Evolutionary conservation across 1,140 invertebrate species (phyloP).

Genomic region (Diabrotica undecimpunctata): DNA sequence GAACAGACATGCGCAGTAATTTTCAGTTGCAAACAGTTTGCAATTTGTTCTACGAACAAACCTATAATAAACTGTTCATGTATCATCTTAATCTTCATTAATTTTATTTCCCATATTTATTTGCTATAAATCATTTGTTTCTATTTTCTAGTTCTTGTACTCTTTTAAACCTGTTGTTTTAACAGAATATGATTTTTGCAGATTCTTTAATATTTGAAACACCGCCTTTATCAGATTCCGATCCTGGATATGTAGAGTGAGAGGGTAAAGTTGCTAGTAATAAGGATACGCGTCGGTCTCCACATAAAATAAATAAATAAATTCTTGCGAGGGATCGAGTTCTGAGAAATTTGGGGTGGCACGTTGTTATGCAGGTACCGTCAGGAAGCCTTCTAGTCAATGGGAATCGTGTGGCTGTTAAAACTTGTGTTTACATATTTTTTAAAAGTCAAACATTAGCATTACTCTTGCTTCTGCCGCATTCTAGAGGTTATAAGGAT

Average conservation of each 20-base stretch:
- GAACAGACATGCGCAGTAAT: too few relatives aligned
- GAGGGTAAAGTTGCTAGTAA: not conserved
- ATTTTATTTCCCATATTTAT: too few relatives aligned
- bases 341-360: constrained; percentile 15
- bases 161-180: too few relatives aligned
- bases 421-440: constrained; percentile 11
- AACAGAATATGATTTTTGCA: too few relatives aligned
- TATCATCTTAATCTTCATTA: too few relatives aligned
- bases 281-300: constrained; percentile 1
- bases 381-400: constrained; percentile 14
- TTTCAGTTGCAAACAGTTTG: too few relatives aligned
- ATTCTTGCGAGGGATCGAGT: constrained; percentile 18
- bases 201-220: too few relatives aligned
- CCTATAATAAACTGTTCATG: too few relatives aligned
- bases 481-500: not conserved
- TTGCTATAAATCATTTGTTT: too few relatives aligned
- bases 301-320: constrained; percentile 23
- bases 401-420: constrained; percentile 11
- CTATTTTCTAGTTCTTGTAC: too few relatives aligned
- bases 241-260: not conserved
- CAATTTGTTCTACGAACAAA: too few relatives aligned
- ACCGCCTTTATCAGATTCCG: not conserved
- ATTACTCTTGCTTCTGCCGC: not conserved
- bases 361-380: constrained; percentile 20
- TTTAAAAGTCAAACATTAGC: constrained; percentile 12